Evolutionary conservation across 2,888 invertebrate genomes (phyloP), one percentile per base, ranked within the genome.

Genomic region (Ophraella communa): DNA sequence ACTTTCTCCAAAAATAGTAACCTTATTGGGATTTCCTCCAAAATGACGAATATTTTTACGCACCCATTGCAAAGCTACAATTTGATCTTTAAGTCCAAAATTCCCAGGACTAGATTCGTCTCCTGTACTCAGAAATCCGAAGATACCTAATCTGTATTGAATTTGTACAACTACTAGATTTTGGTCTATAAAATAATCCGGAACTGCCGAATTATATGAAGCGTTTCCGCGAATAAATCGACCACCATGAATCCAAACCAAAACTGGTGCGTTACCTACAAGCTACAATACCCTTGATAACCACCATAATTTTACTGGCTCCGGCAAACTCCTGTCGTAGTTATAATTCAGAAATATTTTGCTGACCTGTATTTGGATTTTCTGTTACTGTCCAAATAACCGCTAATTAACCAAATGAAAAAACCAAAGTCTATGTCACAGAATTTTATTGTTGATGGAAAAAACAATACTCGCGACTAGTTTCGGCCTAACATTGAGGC

Each of bases 1-100:
- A 65, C 72, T 72, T 49, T 70, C 56, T 14, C 72, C 72, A 52
- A 68, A 66, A 21, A 72, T 53, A 5, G 70, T 68, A 5, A 72
- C 64, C 11, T 63, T 58, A 8, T 64, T 49, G 1, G 66, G 66
- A 61, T 72, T 51, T 1, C 72, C 72, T 44, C 71, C 69, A 47
- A 72, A 72, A 20, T 45, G 20, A 7, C 2, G 42, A 8, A 72
- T 67, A 60, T 72, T 72, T 4, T 57, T 54, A 42, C 64, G 59
- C 0, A 71, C 67, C 72, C 72, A 72, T 55, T 66, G 17, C 11
- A 72, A 44, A 7, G 71, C 71, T 33, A 69, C 17, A 14, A 65
- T 53, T 52, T 72, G 72, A 62, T 72, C 72, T 54, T 67, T 71
- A n/a, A 72, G 45, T 7, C 68, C 71, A 33, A 65, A 49, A 56